Evolutionary conservation across 2,113 vertebrate species (phyloP).

Genomic region (Phalacrocorax aristotelis): DNA sequence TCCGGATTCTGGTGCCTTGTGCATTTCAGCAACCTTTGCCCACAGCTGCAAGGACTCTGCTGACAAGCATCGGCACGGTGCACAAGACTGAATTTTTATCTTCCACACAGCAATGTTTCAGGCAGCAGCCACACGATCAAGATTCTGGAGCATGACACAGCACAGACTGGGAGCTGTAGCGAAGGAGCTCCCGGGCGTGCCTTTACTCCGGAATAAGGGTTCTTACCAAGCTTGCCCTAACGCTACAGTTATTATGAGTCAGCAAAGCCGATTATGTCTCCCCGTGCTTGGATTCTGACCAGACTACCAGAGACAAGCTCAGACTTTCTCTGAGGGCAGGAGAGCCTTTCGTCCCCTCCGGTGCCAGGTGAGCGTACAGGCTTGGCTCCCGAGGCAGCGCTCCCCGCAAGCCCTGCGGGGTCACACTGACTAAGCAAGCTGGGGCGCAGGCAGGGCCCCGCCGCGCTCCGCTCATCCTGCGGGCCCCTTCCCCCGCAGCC

Average conservation of each 20-base stretch:
- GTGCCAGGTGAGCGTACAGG: neutral
- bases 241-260: neutral
- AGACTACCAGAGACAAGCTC: accelerated
- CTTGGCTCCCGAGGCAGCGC: neutral
- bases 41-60: neutral
- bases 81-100: no score
- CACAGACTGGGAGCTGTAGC: neutral
- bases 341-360: neutral
- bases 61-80: accelerated
- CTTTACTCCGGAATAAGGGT: neutral
- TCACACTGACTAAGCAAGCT: neutral
- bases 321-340: neutral
- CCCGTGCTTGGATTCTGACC: neutral
- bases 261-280: neutral
- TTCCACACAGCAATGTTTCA: neutral
- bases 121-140: neutral
- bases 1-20: neutral
- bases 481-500: neutral
- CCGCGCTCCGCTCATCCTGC: neutral
- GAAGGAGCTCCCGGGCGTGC: neutral
- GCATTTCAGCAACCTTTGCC: neutral
- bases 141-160: neutral
- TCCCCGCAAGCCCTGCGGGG: neutral
- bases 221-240: neutral
- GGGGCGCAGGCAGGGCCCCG: neutral